Conservation (phyloP, 2,888 invertebrate genomes). For the Unio pictorum region DNA sequence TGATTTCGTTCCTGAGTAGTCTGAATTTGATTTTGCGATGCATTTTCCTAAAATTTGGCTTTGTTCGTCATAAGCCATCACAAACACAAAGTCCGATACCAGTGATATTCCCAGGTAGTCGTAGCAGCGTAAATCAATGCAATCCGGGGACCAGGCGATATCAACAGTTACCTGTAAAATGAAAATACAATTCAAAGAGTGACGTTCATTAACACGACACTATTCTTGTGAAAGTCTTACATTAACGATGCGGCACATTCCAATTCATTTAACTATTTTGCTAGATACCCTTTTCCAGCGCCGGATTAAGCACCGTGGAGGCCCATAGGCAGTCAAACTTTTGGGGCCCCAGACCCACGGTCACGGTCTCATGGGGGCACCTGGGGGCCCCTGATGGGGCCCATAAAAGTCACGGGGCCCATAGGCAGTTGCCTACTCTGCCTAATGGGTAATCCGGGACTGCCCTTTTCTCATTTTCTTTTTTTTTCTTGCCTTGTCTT, state of each 20-base stretch:
- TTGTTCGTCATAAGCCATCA: slow-evolving; percentile 72
- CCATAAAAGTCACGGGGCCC: too few species aligned
- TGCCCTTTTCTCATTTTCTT: too few species aligned
- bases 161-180: slow-evolving; percentile 68
- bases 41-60: slow-evolving; percentile 69
- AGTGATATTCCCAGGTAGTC: slow-evolving; percentile 65
- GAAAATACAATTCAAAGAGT: background rate
- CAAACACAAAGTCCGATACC: slow-evolving; percentile 68
- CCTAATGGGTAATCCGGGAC: too few species aligned
- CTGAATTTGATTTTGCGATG: slow-evolving; percentile 65
- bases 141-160: slow-evolving; percentile 70
- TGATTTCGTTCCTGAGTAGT: slow-evolving; percentile 33
- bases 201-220: background rate
- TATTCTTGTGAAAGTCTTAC: background rate
- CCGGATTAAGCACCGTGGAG: too few species aligned
- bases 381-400: too few species aligned
- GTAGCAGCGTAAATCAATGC: slow-evolving; percentile 70
- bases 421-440: too few species aligned
- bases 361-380: too few species aligned
- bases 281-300: too few species aligned
- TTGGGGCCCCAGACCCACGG: too few species aligned
- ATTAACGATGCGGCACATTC: background rate
- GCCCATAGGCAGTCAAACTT: too few species aligned
- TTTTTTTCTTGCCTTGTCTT: too few species aligned
- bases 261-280: background rate